These are phyloP conservation scores for Drosophila eohydei DNA, from an alignment of 2,888 invertebrate genomes.

Conservation along the genomic window DNA sequence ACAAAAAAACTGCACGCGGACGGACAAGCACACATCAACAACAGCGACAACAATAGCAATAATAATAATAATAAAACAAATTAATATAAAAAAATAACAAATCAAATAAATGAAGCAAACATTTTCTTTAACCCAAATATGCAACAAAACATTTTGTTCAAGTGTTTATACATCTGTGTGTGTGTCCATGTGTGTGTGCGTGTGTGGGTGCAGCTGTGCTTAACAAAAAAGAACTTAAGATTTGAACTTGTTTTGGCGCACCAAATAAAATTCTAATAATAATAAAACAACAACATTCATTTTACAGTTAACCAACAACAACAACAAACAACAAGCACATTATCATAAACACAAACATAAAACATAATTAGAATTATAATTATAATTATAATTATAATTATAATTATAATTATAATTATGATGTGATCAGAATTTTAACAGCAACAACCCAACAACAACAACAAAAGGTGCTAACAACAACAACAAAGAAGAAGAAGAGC, in stretches of 20 bases:
- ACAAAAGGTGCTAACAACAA: constrained; percentile 11
- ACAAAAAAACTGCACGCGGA: constrained; percentile 38
- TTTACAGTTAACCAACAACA: constrained; percentile 17
- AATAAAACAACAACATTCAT: constrained; percentile 12
- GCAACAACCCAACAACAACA: constrained; percentile 18
- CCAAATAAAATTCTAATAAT: constrained; percentile 14
- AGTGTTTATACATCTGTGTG: neutral
- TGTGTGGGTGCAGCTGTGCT: constrained; percentile 17
- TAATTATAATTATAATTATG: constrained; percentile 27
- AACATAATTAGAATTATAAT: constrained; percentile 30
- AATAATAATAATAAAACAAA: constrained; percentile 13
- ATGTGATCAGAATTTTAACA: constrained; percentile 40
- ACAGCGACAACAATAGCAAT: constrained; percentile 12
- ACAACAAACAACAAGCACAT: constrained; percentile 14
- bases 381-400: constrained; percentile 27
- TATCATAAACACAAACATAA: constrained; percentile 27
- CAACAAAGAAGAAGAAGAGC: constrained; percentile 4
- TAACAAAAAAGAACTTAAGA: constrained; percentile 8
- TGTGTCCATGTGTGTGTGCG: constrained; percentile 8
- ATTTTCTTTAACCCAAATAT: constrained; percentile 6
- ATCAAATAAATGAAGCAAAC: constrained; percentile 13
- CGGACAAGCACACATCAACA: constrained; percentile 14
- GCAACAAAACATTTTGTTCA: constrained; percentile 2
- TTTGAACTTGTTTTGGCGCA: constrained; percentile 17
- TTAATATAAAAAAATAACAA: constrained; percentile 10